Base-by-base conservation (phyloP, 2,797 vertebrate species). In the Propithecus perrieri region DNA sequence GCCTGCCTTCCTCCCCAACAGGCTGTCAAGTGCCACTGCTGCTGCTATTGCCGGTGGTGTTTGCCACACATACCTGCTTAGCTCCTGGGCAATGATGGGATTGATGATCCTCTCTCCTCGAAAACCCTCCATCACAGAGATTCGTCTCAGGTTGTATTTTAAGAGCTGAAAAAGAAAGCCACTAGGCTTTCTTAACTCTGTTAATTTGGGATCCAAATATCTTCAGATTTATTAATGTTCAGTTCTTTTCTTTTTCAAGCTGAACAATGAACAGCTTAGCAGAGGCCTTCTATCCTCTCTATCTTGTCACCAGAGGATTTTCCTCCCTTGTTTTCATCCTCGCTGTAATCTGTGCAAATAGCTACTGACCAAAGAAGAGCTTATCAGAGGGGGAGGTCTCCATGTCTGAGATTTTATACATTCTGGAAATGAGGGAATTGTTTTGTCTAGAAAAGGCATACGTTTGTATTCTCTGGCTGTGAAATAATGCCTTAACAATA, bases 61-160 rank as follows among this genome's bases (percentile, higher is more conserved):
- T 83, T 71, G 61, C n/a, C 61, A 69, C 30, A 87, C 13, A 0
- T 11, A 22, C 41, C 75, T 88, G n/a, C 83, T 85, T 86, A 87
- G 85, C 80, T 94, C 22, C 75, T 75, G 71, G 83, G 41, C 71
- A 76, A 81, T 57, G 71, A 59, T 75, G 80, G n/a, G 38, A 50
- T 43, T 72, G 63, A n/a, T 57, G 69, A 28, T 85, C 53, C 20
- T n/a, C 30, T 71, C 63, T 81, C 33, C 22, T 91, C 92, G 72
- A 84, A 67, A 72, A 67, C 26, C 46, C 91, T 83, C 85, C n/a
- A 30, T 67, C 76, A 81, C 35, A 83, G 72, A 88, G 81, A 83
- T 91, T 96, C 69, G 43, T 61, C 74, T 86, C 85, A 71, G 83
- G 72, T 96, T 97, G n/a, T 92, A 91, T 95, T 75, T 80, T 83